These are phyloP conservation scores for Champsocephalus gunnari DNA, from an alignment of 2,797 vertebrate species.

Conservation along the genomic window DNA sequence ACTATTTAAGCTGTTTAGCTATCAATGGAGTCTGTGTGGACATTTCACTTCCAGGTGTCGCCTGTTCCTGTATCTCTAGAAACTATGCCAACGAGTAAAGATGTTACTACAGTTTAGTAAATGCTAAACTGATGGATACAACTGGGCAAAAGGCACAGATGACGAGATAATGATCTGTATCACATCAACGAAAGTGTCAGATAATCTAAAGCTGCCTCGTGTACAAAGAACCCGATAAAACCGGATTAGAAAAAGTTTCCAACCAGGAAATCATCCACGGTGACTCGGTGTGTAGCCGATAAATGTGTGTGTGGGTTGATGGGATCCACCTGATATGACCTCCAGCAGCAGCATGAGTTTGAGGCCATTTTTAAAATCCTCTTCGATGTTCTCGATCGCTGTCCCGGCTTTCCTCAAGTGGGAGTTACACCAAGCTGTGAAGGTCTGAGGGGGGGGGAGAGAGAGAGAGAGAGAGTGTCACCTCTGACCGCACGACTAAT, in stretches of 20 bases:
- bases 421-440: conserved; percentile 95
- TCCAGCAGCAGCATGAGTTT: conserved; percentile 94
- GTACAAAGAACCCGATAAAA: neutral
- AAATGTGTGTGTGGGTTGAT: conserved; percentile 15
- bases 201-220: neutral
- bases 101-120: neutral
- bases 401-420: conserved; percentile 94
- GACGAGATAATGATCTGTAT: neutral
- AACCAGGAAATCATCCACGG: neutral
- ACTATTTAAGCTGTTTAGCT: neutral
- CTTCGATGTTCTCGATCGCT: conserved; percentile 93
- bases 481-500: neutral
- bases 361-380: conserved; percentile 93
- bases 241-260: neutral
- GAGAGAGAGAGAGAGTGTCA: conserved; percentile 1
- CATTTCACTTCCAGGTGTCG: too few relatives aligned
- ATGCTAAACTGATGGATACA: neutral
- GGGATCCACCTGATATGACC: conserved; percentile 89
- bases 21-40: too few relatives aligned
- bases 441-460: conserved; percentile 81
- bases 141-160: neutral
- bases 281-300: neutral
- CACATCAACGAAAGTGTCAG: neutral
- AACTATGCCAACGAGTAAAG: neutral
- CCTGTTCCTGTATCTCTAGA: neutral